These are phyloP conservation scores for Drosophila seguyi DNA, from an alignment of 1,140 invertebrate species.

Conservation along the genomic window DNA sequence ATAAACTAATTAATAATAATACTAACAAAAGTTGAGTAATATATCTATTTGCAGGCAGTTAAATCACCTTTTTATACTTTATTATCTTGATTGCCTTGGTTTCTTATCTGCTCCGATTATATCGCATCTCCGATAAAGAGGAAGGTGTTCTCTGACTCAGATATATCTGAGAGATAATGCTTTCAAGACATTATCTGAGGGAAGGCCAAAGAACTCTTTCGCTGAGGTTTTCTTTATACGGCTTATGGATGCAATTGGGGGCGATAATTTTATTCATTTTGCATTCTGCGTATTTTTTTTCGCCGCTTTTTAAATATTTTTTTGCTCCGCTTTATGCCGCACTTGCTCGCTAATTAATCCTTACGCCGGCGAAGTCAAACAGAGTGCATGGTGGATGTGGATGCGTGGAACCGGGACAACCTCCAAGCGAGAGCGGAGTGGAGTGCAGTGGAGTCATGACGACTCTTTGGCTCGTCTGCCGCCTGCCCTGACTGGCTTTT, in stretches of 20 bases:
- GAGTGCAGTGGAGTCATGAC: conserved; percentile 60
- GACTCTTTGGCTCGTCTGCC: conserved; percentile 62
- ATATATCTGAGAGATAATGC: conserved; percentile 5
- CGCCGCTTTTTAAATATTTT: conserved; percentile 22
- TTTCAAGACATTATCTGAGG: neutral
- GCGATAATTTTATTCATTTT: conserved; percentile 68
- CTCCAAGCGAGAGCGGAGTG: conserved; percentile 38
- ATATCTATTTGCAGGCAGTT: neutral
- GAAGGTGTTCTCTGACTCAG: conserved; percentile 18
- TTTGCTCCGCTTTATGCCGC: conserved; percentile 57
- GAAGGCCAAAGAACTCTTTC: conserved; percentile 58
- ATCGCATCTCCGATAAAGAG: conserved; percentile 18
- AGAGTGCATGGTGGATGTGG: conserved; percentile 23
- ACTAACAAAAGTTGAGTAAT: conserved; percentile 7
- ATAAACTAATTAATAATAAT: neutral
- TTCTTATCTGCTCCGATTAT: conserved; percentile 7
- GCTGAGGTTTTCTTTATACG: conserved; percentile 55
- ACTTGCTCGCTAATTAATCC: conserved; percentile 83
- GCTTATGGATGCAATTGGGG: conserved; percentile 77
- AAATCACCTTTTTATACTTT: neutral
- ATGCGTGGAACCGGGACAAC: conserved; percentile 27
- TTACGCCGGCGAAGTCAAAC: conserved; percentile 76
- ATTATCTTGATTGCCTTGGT: conserved; percentile 2
- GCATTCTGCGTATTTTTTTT: conserved; percentile 5
- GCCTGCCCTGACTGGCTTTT: conserved; percentile 30